Conservation (phyloP, 2,888 invertebrate species). For the Neuroscelio doddi region DNA sequence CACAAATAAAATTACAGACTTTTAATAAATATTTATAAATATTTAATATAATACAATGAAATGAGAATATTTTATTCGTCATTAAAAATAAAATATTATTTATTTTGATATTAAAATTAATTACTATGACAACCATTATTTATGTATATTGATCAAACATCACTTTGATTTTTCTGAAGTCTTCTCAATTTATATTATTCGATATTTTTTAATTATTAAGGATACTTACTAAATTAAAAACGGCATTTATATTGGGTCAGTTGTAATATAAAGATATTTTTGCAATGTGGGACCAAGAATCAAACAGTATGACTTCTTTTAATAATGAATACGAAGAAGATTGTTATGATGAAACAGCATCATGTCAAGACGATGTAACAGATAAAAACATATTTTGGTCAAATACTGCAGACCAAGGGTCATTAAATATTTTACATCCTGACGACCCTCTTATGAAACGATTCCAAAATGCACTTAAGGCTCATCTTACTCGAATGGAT, state of each 20-base stretch:
- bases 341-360: no score
- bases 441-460: constrained; percentile 82
- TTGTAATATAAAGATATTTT: neutral
- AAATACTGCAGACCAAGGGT: neutral
- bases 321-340: neutral
- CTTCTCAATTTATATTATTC: no score
- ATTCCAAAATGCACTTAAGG: constrained; percentile 81
- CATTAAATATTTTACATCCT: constrained; percentile 76
- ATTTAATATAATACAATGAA: neutral
- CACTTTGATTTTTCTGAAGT: no score
- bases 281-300: neutral
- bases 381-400: neutral
- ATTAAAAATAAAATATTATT: neutral
- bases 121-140: constrained; percentile 3
- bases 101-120: no score
- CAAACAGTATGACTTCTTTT: neutral
- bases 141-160: constrained; percentile 2
- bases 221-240: no score
- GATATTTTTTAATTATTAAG: no score
- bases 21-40: neutral
- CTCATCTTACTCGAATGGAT: constrained; percentile 79
- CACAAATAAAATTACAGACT: neutral
- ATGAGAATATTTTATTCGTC: neutral
- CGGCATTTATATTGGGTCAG: no score
- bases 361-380: neutral